Percentiles rank a stretch among this genome's conserved stretches.
Evolutionary conservation across 2,113 vertebrate species (phyloP).

Genomic region (Prunella fulvescens): DNA sequence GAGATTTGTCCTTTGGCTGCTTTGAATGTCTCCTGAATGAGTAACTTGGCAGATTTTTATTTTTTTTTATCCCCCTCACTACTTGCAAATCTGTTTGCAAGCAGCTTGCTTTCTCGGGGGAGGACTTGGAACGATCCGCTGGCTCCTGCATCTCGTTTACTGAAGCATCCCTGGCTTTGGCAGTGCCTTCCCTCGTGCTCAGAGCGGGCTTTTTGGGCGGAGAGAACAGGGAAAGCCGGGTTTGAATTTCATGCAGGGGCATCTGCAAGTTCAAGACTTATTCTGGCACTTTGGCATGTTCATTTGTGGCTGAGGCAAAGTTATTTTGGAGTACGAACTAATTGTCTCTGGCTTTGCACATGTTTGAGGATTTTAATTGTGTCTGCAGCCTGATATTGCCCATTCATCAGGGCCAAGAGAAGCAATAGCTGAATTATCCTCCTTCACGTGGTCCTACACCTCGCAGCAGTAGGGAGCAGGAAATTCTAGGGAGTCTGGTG

Average conservation of each 20-base stretch:
- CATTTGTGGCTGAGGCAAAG: background rate
- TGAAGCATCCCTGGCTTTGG: conserved; percentile 29
- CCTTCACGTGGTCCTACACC: rapidly evolving
- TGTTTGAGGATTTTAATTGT: background rate
- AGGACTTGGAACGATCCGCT: conserved; percentile 42
- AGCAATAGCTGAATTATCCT: background rate
- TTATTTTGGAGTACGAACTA: background rate
- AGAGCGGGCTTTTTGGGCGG: background rate
- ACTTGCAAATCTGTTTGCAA: conserved; percentile 65
- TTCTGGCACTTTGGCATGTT: background rate
- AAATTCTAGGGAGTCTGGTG: rapidly evolving
- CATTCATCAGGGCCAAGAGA: background rate
- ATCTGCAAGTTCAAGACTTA: background rate
- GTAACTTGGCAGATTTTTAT: conserved; percentile 13
- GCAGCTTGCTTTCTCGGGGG: conserved; percentile 45
- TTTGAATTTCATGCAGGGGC: background rate
- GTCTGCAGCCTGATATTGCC: background rate
- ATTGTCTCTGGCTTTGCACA: background rate
- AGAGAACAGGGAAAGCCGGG: background rate
- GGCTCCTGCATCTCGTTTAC: background rate
- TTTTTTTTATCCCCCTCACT: background rate
- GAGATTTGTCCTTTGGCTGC: background rate
- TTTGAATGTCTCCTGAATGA: conserved; percentile 19
- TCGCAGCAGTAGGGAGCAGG: rapidly evolving
- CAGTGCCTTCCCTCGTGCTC: background rate